A percentile compares a stretch with the other conserved stretches of the same genome.
phyloP scores from a whole-genome alignment of 2,113 vertebrate species.

The Tenrec ecaudatus region DNA sequence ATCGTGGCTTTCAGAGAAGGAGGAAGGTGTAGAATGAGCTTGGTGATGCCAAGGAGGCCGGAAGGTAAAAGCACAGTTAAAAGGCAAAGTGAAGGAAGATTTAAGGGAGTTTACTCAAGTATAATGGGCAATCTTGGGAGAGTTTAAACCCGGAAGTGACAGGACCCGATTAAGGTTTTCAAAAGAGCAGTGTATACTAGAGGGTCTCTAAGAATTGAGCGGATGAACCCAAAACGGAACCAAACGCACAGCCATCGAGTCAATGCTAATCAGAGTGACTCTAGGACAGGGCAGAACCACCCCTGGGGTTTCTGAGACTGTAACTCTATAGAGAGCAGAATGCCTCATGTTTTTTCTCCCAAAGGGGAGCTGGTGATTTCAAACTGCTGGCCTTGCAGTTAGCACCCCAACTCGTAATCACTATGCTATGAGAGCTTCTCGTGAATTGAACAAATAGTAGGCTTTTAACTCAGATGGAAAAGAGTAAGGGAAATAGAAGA shows the following conservation, averaged over 20 bases:
- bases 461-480: neutral
- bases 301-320: no score
- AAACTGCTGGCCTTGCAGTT: neutral
- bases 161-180: neutral
- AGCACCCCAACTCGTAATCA: no score
- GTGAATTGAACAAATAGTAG: no score
- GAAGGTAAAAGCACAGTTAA: conserved; percentile 15
- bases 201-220: neutral
- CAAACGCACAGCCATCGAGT: no score
- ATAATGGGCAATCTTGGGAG: neutral
- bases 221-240: no score
- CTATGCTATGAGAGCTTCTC: no score
- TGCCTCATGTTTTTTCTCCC: no score
- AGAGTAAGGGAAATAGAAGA: accelerated
- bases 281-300: no score
- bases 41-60: neutral
- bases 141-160: neutral
- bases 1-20: neutral
- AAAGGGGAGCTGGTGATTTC: no score
- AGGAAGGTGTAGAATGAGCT: neutral
- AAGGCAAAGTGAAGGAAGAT: conserved; percentile 8
- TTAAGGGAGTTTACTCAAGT: neutral
- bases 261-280: no score
- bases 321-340: no score
- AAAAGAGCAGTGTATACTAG: neutral